Conservation (phyloP, 2,113 vertebrate genomes). For the Mirounga angustirostris region DNA sequence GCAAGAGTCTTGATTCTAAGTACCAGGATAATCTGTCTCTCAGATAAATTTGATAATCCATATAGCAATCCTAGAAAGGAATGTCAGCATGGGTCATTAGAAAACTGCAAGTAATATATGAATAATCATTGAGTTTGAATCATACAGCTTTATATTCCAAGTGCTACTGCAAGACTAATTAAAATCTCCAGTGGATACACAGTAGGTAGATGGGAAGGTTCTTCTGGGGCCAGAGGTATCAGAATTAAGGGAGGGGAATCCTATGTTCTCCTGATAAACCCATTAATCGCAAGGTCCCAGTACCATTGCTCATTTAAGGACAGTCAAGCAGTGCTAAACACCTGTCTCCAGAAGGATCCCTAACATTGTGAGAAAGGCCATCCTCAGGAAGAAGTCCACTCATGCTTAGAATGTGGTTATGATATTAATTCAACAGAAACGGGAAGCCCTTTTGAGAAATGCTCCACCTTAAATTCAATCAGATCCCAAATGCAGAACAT, state of each 20-base stretch:
- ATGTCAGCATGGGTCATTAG: neutral
- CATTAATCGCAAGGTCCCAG: neutral
- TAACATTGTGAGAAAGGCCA: neutral
- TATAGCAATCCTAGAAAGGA: neutral
- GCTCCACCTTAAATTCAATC: neutral
- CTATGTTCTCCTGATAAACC: neutral
- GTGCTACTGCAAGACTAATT: neutral
- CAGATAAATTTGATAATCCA: neutral
- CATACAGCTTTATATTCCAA: neutral
- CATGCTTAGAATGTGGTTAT: neutral
- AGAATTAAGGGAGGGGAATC: neutral
- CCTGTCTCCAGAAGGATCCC: neutral
- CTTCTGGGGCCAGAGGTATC: neutral
- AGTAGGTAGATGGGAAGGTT: neutral
- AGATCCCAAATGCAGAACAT: conserved; percentile 15
- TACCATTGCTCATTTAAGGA: neutral
- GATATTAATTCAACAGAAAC: neutral
- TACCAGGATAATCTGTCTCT: neutral
- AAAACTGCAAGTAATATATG: neutral
- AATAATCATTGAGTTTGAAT: conserved; percentile 5
- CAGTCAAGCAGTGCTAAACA: neutral
- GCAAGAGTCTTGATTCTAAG: neutral
- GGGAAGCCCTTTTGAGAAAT: neutral
- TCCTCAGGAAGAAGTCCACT: neutral
- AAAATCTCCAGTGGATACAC: neutral